Evolutionary conservation across 1,140 invertebrate species (phyloP), one percentile per base, ranked within the genome.

Genomic region (Brachionus asplanchnoidis): DNA sequence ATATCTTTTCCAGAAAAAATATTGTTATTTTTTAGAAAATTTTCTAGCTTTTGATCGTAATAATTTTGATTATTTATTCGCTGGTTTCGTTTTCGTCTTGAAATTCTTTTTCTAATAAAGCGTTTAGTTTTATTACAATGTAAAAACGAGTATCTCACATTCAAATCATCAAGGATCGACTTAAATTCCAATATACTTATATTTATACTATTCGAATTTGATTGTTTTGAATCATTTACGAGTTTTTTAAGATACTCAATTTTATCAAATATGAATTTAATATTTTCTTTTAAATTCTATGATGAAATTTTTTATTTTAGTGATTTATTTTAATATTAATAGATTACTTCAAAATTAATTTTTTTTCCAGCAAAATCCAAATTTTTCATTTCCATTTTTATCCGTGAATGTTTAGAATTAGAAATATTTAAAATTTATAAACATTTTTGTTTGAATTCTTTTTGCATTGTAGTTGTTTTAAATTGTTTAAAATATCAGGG

Each of bases 21-120:
- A 14, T 23, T 46, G 12, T 77, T 32, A 12, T 8, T 26, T 50
- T 14, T 23, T 50, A 77, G 7, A 2, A 77, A 50, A 53, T 46
- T 9, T 14, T 77, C 44, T 12, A 77, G 11, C 50, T 50, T 77
- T 11, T 26, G 26, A 77, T 77, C 73, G 50, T 77, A 77, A 77
- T 23, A 77, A 28, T 50, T 77, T 26, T 77, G 42, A 26, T 77
- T 77, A 26, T 77, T 77, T 26, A 50, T 50, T 26, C 14, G 20
- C 14, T 77, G 26, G 4, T 26, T 28, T 26, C 46, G 42, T 46
- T 77, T 50, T 7, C 73, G 40, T 23, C 46, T 77, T 9, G 26
- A 77, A 26, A 26, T 26, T 77, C 73, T 46, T 77, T 50, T 77
- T 77, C 12, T 50, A 14, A 77, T 77, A 50, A 77, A 77, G 23